These are phyloP conservation scores for Cataglyphis rosenhaueri DNA, from an alignment of 2,888 invertebrate genomes.

Conservation along the genomic window DNA sequence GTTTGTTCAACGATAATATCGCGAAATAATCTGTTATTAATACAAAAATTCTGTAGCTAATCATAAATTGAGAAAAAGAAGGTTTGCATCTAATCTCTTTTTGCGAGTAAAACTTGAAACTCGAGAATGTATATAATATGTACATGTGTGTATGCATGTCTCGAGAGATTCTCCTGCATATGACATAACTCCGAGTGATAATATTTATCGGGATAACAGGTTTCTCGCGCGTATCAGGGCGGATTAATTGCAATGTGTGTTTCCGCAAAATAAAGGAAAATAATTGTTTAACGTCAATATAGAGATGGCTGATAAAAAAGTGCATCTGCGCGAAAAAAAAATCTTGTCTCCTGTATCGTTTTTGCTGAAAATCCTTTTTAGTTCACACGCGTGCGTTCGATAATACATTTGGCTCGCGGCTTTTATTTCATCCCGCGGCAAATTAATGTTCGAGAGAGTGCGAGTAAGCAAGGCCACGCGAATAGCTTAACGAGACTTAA, in stretches of 20 bases:
- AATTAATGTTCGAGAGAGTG: slow-evolving; percentile 59
- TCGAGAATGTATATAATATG: not conserved
- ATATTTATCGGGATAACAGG: slow-evolving; percentile 19
- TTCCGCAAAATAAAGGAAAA: not conserved
- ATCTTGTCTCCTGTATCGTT: not conserved
- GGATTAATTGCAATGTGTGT: slow-evolving; percentile 16
- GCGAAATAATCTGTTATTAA: not conserved
- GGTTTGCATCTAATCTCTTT: not conserved
- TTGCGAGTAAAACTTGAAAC: not conserved
- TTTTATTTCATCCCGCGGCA: slow-evolving; percentile 20
- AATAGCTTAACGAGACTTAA: slow-evolving; percentile 68
- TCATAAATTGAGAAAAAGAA: not conserved
- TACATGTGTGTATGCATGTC: not conserved
- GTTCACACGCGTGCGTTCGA: not conserved
- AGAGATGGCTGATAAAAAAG: not conserved
- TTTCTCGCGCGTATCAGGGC: not conserved
- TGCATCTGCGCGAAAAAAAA: not conserved
- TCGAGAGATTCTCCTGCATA: not conserved
- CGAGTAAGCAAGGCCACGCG: slow-evolving; percentile 49
- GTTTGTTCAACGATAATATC: not conserved
- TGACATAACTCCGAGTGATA: not conserved
- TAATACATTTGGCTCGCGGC: not conserved
- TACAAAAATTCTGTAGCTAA: not conserved
- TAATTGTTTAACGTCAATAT: not conserved
- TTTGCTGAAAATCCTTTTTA: not conserved